Conservation (phyloP, 2,888 invertebrate genomes). For the Ecdyonurus torrentis region DNA sequence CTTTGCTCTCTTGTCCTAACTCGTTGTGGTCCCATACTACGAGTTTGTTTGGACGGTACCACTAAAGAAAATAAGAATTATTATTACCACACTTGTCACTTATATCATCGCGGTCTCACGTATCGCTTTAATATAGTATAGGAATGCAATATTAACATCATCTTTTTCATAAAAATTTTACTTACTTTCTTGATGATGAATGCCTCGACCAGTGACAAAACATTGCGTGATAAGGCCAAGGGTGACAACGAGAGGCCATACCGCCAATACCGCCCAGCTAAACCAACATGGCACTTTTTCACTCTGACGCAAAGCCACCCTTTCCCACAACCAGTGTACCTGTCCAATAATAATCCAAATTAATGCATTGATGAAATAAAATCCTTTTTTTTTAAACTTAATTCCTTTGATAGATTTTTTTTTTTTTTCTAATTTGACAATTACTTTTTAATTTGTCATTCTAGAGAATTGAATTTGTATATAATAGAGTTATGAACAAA, state of each 20-base stretch:
- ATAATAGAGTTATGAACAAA: too few species aligned
- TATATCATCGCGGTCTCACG: neutral
- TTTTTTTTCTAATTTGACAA: too few species aligned
- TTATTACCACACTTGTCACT: slow-evolving; percentile 9
- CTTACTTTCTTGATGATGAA: slow-evolving; percentile 44
- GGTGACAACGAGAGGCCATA: slow-evolving; percentile 53
- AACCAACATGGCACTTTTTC: slow-evolving; percentile 40
- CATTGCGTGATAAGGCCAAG: slow-evolving; percentile 52
- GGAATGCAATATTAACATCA: too few species aligned
- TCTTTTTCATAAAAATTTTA: too few species aligned
- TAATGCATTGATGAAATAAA: too few species aligned
- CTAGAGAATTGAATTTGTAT: too few species aligned
- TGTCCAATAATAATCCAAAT: too few species aligned
- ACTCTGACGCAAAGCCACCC: slow-evolving; percentile 29
- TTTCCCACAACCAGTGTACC: slow-evolving; percentile 51
- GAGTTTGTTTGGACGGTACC: slow-evolving; percentile 30
- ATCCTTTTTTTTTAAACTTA: too few species aligned
- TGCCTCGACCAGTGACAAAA: slow-evolving; percentile 47
- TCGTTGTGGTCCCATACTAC: slow-evolving; percentile 24
- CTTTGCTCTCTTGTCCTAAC: slow-evolving; percentile 52
- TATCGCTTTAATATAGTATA: too few species aligned
- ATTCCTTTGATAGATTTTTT: too few species aligned
- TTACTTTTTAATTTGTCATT: too few species aligned
- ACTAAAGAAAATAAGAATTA: slow-evolving; percentile 18
- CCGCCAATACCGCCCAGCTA: slow-evolving; percentile 54